Percentiles rank a stretch among this genome's conserved stretches.
Evolutionary conservation across 2,888 invertebrate genomes (phyloP).

Genomic region (Gymnosoma rotundatum): DNA sequence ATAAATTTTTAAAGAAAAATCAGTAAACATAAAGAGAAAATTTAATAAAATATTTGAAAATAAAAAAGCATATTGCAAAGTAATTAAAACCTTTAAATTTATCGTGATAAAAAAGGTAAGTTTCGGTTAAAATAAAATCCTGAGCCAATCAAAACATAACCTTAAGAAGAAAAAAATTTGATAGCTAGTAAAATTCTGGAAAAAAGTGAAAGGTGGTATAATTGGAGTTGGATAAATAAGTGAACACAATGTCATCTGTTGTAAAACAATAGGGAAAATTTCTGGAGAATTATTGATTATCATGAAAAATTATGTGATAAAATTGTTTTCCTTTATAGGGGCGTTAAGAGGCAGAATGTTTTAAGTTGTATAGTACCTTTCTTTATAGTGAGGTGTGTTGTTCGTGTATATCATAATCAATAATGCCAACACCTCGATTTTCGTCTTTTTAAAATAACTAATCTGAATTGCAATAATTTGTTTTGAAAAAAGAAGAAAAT

Average conservation of each 20-base stretch:
- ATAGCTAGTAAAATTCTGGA: slow-evolving; percentile 14
- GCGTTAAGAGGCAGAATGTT: slow-evolving; percentile 7
- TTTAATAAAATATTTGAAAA: slow-evolving; percentile 67
- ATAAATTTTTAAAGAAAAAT: slow-evolving; percentile 70
- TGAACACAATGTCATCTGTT: slow-evolving; percentile 17
- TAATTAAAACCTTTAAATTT: slow-evolving; percentile 72
- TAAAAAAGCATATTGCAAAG: slow-evolving; percentile 53
- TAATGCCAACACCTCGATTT: slow-evolving; percentile 72
- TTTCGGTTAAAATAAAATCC: slow-evolving; percentile 28
- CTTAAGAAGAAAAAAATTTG: slow-evolving; percentile 54
- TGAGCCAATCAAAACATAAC: slow-evolving; percentile 71
- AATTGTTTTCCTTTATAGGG: background rate
- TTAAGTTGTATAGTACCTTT: slow-evolving; percentile 43
- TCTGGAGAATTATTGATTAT: slow-evolving; percentile 31
- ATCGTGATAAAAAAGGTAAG: slow-evolving; percentile 72
- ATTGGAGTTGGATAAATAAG: background rate
- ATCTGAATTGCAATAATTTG: no score
- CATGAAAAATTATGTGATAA: background rate
- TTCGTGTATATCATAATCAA: slow-evolving; percentile 73
- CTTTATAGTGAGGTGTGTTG: slow-evolving; percentile 16
- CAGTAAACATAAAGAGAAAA: slow-evolving; percentile 69
- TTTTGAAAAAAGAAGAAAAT: no score
- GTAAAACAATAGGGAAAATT: background rate
- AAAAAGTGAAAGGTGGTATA: slow-evolving; percentile 29
- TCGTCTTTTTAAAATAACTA: slow-evolving; percentile 10